phyloP scores from a whole-genome alignment of 1,140 invertebrate species.

The Caenorhabditis remanei region DNA sequence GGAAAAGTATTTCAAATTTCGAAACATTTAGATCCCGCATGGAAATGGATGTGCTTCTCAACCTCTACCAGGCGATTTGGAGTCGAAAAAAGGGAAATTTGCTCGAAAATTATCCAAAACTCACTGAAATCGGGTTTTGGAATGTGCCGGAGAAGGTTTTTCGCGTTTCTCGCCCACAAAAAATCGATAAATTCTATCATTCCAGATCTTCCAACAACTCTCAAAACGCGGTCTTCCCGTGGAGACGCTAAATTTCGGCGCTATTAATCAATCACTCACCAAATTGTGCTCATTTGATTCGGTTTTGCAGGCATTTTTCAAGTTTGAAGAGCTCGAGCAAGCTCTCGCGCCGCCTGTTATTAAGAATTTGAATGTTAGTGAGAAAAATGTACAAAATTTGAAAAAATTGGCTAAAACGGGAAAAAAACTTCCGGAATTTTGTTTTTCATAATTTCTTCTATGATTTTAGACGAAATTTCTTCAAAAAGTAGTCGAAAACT shows the following conservation, averaged over 20 bases:
- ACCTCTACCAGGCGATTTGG: conserved; percentile 42
- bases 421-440: too few relatives aligned
- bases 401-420: too few relatives aligned
- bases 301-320: conserved; percentile 31
- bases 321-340: conserved; percentile 35
- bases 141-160: conserved; percentile 22
- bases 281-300: conserved; percentile 32
- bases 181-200: background rate
- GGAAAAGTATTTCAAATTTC: background rate
- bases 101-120: background rate
- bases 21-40: background rate
- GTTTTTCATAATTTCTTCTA: too few relatives aligned
- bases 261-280: background rate
- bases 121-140: conserved; percentile 15
- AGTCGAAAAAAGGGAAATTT: conserved; percentile 35
- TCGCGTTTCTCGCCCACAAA: background rate
- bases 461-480: too few relatives aligned
- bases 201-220: conserved; percentile 23
- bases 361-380: conserved; percentile 15
- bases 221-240: background rate
- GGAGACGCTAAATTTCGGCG: conserved; percentile 2
- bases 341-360: background rate
- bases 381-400: too few relatives aligned
- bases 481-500: too few relatives aligned
- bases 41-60: conserved; percentile 29